Conservation (phyloP, 2,797 vertebrate genomes). For the Acanthurus tractus region DNA sequence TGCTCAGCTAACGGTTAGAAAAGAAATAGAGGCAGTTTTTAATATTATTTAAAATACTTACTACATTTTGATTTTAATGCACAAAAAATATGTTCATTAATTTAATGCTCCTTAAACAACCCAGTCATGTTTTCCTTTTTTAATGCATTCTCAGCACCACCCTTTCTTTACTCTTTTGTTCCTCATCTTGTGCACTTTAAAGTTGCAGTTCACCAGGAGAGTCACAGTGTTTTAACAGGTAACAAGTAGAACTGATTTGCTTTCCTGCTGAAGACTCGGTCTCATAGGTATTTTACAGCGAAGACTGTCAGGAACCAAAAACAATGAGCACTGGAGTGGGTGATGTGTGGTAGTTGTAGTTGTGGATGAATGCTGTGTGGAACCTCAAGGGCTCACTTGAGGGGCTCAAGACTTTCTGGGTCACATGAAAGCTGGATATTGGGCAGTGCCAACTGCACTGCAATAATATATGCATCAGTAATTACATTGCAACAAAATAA, state of each 20-base stretch:
- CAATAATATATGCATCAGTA: not conserved
- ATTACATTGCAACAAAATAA: not conserved
- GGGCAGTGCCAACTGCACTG: not conserved
- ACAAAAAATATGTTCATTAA: not conserved
- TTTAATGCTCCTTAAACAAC: not conserved
- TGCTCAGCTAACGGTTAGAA: too few species aligned
- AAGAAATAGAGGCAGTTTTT: too few species aligned
- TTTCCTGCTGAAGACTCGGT: not conserved
- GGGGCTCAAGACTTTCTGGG: not conserved
- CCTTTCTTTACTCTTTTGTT: too few species aligned
- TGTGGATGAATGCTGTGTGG: conserved; percentile 1
- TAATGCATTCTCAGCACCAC: too few species aligned
- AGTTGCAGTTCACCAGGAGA: too few species aligned
- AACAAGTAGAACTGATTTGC: not conserved
- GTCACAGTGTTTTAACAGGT: too few species aligned
- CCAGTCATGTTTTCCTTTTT: too few species aligned
- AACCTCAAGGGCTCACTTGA: not conserved
- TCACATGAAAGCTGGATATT: not conserved
- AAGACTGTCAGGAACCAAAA: not conserved
- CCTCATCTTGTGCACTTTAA: too few species aligned
- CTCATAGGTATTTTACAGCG: not conserved
- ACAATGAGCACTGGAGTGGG: conserved; percentile 5
- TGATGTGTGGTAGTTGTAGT: not conserved
- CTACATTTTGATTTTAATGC: too few species aligned
- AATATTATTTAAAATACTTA: too few species aligned